Conservation (phyloP, 2,113 vertebrate species). For the Pedionomus torquatus region DNA sequence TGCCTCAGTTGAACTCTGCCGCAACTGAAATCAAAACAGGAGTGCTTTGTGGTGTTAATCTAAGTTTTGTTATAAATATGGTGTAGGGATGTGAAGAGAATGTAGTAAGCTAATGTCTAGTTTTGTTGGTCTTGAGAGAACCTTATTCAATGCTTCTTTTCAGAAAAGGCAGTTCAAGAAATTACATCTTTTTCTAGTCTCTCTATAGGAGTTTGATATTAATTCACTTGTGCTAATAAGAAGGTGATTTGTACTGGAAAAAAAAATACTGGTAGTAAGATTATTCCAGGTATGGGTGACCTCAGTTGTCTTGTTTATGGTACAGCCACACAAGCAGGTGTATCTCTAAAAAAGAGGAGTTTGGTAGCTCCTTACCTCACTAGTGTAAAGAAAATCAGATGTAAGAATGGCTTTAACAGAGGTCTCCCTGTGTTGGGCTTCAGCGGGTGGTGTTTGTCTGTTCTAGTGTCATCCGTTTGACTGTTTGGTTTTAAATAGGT, state of each 20-base stretch:
- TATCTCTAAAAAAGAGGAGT: neutral
- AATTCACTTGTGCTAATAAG: neutral
- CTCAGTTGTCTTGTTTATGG: neutral
- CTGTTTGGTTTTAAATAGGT: neutral
- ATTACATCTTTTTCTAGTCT: neutral
- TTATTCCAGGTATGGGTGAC: neutral
- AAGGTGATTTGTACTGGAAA: neutral
- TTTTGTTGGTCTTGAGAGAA: neutral
- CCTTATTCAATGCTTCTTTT: neutral
- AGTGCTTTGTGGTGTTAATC: neutral
- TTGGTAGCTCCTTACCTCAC: neutral
- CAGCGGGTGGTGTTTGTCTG: neutral
- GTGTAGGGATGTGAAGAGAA: neutral
- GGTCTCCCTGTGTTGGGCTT: accelerated
- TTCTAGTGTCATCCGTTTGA: accelerated
- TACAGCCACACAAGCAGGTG: neutral
- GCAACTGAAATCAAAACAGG: neutral
- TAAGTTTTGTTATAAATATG: neutral
- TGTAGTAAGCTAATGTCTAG: neutral
- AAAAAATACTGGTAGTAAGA: neutral
- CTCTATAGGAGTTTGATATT: neutral
- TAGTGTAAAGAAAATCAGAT: neutral
- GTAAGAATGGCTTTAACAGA: neutral
- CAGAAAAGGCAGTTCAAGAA: neutral
- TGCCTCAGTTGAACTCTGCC: neutral